Evolutionary conservation across 2,797 vertebrate species (phyloP).

Genomic region (Anabacerthia variegaticeps): DNA sequence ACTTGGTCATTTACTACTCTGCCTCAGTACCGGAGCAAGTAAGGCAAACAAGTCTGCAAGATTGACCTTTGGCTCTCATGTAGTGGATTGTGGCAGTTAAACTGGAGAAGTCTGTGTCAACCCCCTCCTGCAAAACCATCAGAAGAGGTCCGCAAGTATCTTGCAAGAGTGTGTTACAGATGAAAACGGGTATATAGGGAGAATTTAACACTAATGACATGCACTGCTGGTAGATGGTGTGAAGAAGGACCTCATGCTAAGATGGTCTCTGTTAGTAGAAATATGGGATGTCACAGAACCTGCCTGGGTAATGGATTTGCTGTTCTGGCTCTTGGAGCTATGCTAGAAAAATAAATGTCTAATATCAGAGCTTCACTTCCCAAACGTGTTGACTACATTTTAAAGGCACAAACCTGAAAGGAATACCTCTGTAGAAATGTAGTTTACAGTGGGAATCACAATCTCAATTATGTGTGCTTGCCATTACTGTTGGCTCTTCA

Average conservation of each 20-base stretch:
- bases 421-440: not conserved
- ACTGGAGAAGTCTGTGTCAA: not conserved
- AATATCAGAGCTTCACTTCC: not conserved
- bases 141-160: not conserved
- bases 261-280: not conserved
- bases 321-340: not conserved
- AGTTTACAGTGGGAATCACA: not conserved
- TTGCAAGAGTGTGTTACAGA: not conserved
- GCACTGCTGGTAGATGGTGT: not conserved
- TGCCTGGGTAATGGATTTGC: not conserved
- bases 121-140: not conserved
- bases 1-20: not conserved
- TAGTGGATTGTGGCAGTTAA: not conserved
- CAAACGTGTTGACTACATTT: not conserved
- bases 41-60: not conserved
- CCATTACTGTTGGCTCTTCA: not conserved
- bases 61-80: not conserved
- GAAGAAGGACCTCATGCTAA: not conserved
- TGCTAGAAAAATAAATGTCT: not conserved
- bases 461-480: not conserved
- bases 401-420: not conserved
- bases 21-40: not conserved
- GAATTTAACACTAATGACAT: not conserved
- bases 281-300: conserved; percentile 27
- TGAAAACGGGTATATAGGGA: not conserved